Evolutionary conservation across 2,888 invertebrate species (phyloP).

Genomic region (Onthophagus sagittarius): DNA sequence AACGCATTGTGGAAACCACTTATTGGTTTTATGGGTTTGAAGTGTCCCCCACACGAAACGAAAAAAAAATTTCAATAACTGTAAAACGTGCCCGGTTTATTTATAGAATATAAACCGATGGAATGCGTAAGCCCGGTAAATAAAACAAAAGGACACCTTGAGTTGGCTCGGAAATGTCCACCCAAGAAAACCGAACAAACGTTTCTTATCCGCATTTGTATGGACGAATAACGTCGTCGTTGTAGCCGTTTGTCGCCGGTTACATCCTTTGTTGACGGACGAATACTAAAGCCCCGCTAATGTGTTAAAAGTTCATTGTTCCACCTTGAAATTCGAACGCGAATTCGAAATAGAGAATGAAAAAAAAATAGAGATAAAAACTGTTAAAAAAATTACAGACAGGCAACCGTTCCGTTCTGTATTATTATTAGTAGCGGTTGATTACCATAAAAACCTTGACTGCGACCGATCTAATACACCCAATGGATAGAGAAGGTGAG

Average conservation of each 20-base stretch:
- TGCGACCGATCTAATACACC: slow-evolving; percentile 1
- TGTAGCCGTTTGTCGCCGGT: slow-evolving; percentile 15
- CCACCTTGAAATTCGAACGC: slow-evolving; percentile 23
- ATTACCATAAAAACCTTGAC: slow-evolving; percentile 11
- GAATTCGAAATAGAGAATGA: neutral
- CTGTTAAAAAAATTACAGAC: slow-evolving; percentile 18
- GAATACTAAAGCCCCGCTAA: slow-evolving; percentile 27
- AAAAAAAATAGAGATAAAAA: neutral
- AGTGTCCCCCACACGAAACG: too few relatives aligned
- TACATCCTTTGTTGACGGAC: slow-evolving; percentile 31
- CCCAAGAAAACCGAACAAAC: slow-evolving; percentile 1
- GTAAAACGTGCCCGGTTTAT: neutral
- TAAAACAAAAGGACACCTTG: neutral
- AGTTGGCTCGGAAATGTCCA: neutral
- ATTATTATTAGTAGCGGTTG: slow-evolving; percentile 1
- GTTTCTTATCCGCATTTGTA: slow-evolving; percentile 18
- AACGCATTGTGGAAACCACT: too few relatives aligned
- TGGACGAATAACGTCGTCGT: slow-evolving; percentile 18
- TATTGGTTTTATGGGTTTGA: too few relatives aligned
- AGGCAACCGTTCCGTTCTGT: slow-evolving; percentile 19
- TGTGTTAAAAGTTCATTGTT: slow-evolving; percentile 30
- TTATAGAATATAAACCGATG: neutral
- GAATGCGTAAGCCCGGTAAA: neutral
- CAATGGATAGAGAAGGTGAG: neutral
- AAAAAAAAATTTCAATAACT: neutral